Evolutionary conservation across 2,888 invertebrate species (phyloP), one percentile per base, ranked within the genome.

Genomic region (Mythimna lalbum): DNA sequence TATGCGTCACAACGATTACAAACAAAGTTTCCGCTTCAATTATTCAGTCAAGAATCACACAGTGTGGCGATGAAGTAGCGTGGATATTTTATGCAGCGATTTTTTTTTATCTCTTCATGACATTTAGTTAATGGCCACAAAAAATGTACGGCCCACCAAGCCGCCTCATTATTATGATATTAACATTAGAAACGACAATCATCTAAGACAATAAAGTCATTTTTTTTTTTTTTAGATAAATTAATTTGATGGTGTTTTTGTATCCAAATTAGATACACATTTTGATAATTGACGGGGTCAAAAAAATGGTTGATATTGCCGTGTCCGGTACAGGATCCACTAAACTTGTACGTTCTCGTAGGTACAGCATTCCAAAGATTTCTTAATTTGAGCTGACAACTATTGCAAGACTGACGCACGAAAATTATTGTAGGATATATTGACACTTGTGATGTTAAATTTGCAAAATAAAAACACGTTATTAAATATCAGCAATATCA

Each of bases 221-320:
- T 89, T 89, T 90, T 90, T 27, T 27, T 90, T 27, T 27, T 88
- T 83, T 69, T 60, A 10, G 21, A 71, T 66, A 47, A 78, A 76
- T 84, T 77, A 84, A 83, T 79, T 83, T 73, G 63, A 76, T 75
- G 57, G 59, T 70, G 80, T 89, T 90, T 91, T 92, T 91, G 77
- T 83, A 63, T 65, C 23, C 75, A 73, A 85, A 85, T 88, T 87
- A 85, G 79, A 85, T 83, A 86, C 86, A 52, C 52, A 77, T 75
- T 86, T 84, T 86, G 59, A 81, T 83, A 88, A 89, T 88, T 81
- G 86, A 82, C 81, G 83, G 86, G 90, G 89, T 92, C 89, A 93
- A 92, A 86, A 89, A 90, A 90, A 92, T 89, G 86, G 89, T 90
- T 90, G 84, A 86, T 87, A 88, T 85, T 87, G 86, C 83, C 87